Conservation (phyloP, 2,113 vertebrate genomes). For the Falcunculus frontatus region DNA sequence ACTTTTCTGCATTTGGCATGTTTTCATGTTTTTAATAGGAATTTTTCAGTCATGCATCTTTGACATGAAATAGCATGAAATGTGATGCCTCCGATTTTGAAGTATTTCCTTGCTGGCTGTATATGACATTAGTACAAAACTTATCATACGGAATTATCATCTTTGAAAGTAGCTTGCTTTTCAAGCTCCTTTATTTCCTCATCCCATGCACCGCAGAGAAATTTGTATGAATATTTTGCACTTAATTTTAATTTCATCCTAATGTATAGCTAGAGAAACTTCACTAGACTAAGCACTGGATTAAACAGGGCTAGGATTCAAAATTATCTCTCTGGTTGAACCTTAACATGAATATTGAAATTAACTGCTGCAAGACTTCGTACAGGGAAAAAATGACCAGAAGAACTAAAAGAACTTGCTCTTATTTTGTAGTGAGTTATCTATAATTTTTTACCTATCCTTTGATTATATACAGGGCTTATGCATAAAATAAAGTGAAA, state of each 20-base stretch:
- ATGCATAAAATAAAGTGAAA: neutral
- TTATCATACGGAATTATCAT: slow-evolving; percentile 68
- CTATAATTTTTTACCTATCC: neutral
- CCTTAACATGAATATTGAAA: slow-evolving; percentile 46
- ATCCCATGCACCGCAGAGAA: slow-evolving; percentile 46
- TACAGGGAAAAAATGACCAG: neutral
- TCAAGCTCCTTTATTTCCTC: slow-evolving; percentile 69
- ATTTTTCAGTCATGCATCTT: slow-evolving; percentile 57
- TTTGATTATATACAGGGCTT: neutral
- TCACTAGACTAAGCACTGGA: slow-evolving; percentile 14
- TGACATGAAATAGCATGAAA: slow-evolving; percentile 64
- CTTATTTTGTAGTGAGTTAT: neutral
- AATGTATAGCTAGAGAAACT: slow-evolving; percentile 3
- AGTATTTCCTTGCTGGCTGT: slow-evolving; percentile 62
- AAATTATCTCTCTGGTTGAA: slow-evolving; percentile 31
- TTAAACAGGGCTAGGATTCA: slow-evolving; percentile 30
- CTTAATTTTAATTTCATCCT: slow-evolving; percentile 33
- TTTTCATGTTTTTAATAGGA: slow-evolving; percentile 75
- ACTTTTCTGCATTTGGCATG: slow-evolving; percentile 70
- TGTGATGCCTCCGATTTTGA: slow-evolving; percentile 63
- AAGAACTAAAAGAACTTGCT: neutral
- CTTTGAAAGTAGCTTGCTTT: slow-evolving; percentile 62
- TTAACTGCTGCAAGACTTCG: neutral
- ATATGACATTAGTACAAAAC: slow-evolving; percentile 67
- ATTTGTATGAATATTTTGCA: slow-evolving; percentile 59